Evolutionary conservation across 2,888 invertebrate species (phyloP), one percentile per base, ranked within the genome.

Genomic region (Girardia tigrina): DNA sequence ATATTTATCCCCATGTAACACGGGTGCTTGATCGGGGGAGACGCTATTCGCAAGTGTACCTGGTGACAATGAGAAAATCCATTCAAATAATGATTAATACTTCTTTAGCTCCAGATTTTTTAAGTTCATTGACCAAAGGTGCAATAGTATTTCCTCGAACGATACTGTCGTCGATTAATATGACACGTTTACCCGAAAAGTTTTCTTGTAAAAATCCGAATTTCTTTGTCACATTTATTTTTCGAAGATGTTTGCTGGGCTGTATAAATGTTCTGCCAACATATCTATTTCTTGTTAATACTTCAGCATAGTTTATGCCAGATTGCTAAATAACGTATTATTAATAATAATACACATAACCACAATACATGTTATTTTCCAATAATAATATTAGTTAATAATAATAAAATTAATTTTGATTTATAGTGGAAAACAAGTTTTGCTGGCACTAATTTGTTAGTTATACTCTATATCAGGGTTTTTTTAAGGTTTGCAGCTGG

Each of bases 1-100:
- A 98, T 98, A 85, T 98, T 97, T 82, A 98, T 97, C 71, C 97
- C 97, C 97, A 98, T 97, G 85, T 94, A 95, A 84, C 97, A 98
- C 4, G 84, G 84, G 75, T 82, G 79, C 73, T 81, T 89, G 70
- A 98, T 87, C 0, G 97, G 95, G 0, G 97, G 98, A 26, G 95
- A 95, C 42, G 97, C 97, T 80, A 98, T 91, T 81, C 95, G 87
- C 69, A 98, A 90, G 84, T 98, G 97, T 0, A 98, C 91, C 56
- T 56, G 4, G n/a, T n/a, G n/a, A n/a, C n/a, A n/a, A n/a, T n/a
- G n/a, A n/a, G n/a, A n/a, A n/a, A n/a, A 90, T 90, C 82, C 0
- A 78, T 77, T 78, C 28, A 77, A 56, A 75, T 42, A 76, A 14
- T n/a, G 1, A 4, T 69, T 74, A 83, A 4, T 79, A 90, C 95